These are phyloP conservation scores for Anthonomus grandis DNA, from an alignment of 1,140 invertebrate species.

Conservation along the genomic window DNA sequence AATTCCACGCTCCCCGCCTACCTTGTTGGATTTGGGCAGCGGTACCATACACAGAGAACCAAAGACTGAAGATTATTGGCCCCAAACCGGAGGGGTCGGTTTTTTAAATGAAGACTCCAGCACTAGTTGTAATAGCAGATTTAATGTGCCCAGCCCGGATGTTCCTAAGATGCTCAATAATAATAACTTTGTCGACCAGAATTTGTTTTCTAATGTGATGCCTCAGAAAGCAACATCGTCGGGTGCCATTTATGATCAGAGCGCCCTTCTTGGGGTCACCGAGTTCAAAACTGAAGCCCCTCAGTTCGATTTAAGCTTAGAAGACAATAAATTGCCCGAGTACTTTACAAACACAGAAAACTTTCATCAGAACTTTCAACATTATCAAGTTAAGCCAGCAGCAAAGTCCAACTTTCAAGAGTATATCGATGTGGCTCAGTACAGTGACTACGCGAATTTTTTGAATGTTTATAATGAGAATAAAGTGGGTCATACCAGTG, in stretches of 20 bases:
- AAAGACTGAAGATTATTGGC: slow-evolving; percentile 54
- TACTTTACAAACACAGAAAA: slow-evolving; percentile 24
- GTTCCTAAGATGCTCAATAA: slow-evolving; percentile 33
- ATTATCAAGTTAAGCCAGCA: slow-evolving; percentile 24
- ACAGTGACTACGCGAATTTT: slow-evolving; percentile 38
- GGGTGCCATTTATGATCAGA: slow-evolving; percentile 16
- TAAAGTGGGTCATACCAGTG: slow-evolving; percentile 29
- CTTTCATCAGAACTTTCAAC: slow-evolving; percentile 31
- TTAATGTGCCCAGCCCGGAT: slow-evolving; percentile 45
- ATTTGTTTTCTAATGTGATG: slow-evolving; percentile 21
- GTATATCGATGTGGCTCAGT: slow-evolving; percentile 37
- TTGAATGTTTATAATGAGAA: slow-evolving; percentile 37
- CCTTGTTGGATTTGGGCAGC: slow-evolving; percentile 67
- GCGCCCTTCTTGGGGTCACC: slow-evolving; percentile 16
- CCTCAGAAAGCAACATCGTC: slow-evolving; percentile 17
- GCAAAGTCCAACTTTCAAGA: slow-evolving; percentile 32
- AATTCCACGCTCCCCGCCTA: slow-evolving; percentile 60
- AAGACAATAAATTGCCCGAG: neutral
- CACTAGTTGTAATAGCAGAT: slow-evolving; percentile 43
- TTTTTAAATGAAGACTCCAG: slow-evolving; percentile 45
- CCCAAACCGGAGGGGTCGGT: slow-evolving; percentile 25
- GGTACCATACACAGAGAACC: slow-evolving; percentile 59
- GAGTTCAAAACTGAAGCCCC: slow-evolving; percentile 28
- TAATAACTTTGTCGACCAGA: slow-evolving; percentile 29
- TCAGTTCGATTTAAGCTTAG: slow-evolving; percentile 11